Evolutionary conservation across 1,140 invertebrate genomes (phyloP), one percentile per base, ranked within the genome.

Genomic region (Vanessa atalanta): DNA sequence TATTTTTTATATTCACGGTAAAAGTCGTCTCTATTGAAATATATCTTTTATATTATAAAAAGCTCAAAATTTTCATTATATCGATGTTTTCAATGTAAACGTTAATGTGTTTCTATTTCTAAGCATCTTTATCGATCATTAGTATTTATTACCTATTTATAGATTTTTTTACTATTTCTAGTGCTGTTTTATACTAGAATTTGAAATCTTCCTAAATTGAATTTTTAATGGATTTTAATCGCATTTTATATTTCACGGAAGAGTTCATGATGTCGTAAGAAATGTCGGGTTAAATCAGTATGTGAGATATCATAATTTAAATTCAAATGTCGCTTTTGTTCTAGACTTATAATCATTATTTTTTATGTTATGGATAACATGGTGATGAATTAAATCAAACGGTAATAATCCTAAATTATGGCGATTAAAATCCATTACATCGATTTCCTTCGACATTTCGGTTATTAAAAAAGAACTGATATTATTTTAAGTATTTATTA

Each of bases 401-500:
- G 20, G 20, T 20, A 20, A n/a, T 55, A 16, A 53, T n/a, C 3
- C 7, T 7, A 60, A 61, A 61, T 37, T n/a, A n/a, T 31, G 26
- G 26, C 31, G 31, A 31, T 61, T 37, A 37, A 37, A 61, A 23
- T 61, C 15, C 57, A 26, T 61, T 57, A 57, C 53, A 55, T 43
- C 9, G 26, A 57, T 55, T 43, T 68, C 5, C 7, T 51, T 53
- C 50, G 50, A 53, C n/a, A 12, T 37, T 66, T 51, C 65, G 16
- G 48, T 66, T 13, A 51, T 61, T 31, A 15, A 51, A 66, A 71
- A 71, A 71, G 61, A 64, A 71, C 69, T 71, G 69, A 71, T 64
- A 65, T 55, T 65, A 43, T 47, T 65, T 72, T 65, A 71, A 64
- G 63, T 72, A 57, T 65, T 72, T 65, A 72, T 55, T 67, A 26